Base-by-base conservation (phyloP, 2,797 vertebrate species). In the Protonibea diacanthus region DNA sequence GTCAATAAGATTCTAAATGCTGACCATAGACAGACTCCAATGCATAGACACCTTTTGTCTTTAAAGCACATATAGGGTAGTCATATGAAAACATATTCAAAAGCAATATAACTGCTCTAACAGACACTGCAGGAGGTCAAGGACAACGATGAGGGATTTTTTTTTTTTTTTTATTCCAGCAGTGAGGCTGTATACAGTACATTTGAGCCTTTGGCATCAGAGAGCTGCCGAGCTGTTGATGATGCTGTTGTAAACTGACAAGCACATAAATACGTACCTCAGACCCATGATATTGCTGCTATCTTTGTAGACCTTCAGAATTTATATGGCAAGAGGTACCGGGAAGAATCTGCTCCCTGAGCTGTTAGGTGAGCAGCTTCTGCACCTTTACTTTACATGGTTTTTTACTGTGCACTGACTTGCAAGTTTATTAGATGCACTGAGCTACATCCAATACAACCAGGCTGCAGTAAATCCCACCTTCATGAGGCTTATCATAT, bases 401-500 rank as follows among this genome's bases (percentile, higher is more conserved):
- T 87, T 86, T 83, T 48, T 63, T 59, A 45, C 64, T 48, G 59
- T 63, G 49, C 57, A 13, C 53, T 11, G 40, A 60, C 60, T 64
- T 60, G 71, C 21, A 71, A 59, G 21, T 83, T 91, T 90, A 91
- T 89, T 85, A 83, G 72, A 85, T 76, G 80, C 78, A 72, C 71
- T 74, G 71, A 80, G 68, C 65, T 84, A 71, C 56, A 87, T 68
- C 76, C 69, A 69, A 66, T 78, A 73, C 23, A 52, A 33, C 48
- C 1, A 2, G 53, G 4, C 29, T 51, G 60, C 58, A 83, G 78
- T 88, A 88, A 84, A 85, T 82, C 45, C 71, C 33, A 8, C 44
- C 45, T 83, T 76, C 72, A 85, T 44, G 49, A 72, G 42, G 63
- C 64, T 68, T 71, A 74, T 78, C 69, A 65, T 84, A 69, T 81